Base-by-base conservation (phyloP, 2,888 invertebrate species). In the Xylota segnis region DNA sequence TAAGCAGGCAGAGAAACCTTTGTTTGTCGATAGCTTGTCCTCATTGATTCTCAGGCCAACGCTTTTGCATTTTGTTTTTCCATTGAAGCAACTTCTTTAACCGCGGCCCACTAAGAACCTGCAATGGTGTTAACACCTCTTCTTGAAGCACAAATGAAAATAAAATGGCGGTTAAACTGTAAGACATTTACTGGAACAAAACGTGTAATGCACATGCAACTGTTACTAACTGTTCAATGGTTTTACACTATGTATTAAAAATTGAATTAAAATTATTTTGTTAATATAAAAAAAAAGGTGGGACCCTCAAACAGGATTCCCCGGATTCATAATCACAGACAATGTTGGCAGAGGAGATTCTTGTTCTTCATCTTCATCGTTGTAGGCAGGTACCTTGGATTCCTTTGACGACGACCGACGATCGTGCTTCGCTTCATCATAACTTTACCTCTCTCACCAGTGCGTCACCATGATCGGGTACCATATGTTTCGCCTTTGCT, bases 401-500 rank as follows among this genome's bases (percentile, higher is more conserved):
- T 78, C 47, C 3, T 32, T 72, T 50, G 29, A 52, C 59, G 52
- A 32, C 43, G 9, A 27, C 59, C 34, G 32, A 52, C 65, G 32
- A 45, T 29, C 6, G 56, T 4, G n/a, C 50, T 12, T 23, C 7
- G n/a, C 14, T 12, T 89, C 88, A 91, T 87, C 90, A 88, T 18
- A 92, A 87, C 23, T 88, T 87, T 0, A 92, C 81, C 12, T 89
- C 83, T 56, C 90, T 88, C 0, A 92, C 87, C 34, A 91, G 88
- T 2, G 91, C 90, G 27, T 90, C 88, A 0, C 92, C 92, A 77
- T 92, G 92, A 66, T 91, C 90, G 0, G 91, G 91, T 9, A 89
- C 70, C 2, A 90, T 77, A 27, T 88, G 88, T 54, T 92, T 91
- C 5, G 83, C 93, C 90, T 93, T 93, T 87, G 92, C 93, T 86